Conservation (phyloP, 2,797 vertebrate species). For the Sitta carolinensis region DNA sequence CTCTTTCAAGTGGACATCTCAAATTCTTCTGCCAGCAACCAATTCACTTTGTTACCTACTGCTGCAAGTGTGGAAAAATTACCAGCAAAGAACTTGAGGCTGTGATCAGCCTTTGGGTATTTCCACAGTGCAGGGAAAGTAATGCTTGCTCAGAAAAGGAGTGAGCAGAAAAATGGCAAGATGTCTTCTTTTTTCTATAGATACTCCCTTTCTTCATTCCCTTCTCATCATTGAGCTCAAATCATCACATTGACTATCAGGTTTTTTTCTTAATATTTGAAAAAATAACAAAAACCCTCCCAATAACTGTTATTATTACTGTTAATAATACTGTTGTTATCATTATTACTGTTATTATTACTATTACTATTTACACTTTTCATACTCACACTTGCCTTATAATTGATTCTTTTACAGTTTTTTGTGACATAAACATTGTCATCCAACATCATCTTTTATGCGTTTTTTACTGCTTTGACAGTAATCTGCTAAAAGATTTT, state of each 20-base stretch:
- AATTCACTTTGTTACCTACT: background rate
- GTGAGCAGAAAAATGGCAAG: background rate
- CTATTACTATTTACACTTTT: background rate
- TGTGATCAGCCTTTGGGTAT: background rate
- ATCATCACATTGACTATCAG: rapidly evolving
- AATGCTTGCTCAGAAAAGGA: background rate
- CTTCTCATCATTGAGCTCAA: background rate
- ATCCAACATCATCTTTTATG: background rate
- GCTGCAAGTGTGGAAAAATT: background rate
- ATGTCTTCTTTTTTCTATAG: background rate
- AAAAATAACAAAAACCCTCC: background rate
- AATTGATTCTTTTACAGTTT: background rate
- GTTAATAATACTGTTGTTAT: background rate
- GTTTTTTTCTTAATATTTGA: background rate
- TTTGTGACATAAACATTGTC: background rate
- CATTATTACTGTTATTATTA: background rate
- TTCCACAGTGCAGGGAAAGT: background rate
- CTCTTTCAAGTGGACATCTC: background rate
- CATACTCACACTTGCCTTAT: background rate
- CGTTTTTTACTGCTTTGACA: background rate
- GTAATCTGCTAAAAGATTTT: background rate
- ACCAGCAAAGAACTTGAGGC: background rate
- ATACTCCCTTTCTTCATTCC: background rate
- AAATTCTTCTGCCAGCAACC: background rate
- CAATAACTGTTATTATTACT: too few species aligned